Evolutionary conservation across 2,888 invertebrate genomes (phyloP).

Genomic region (Lasioglossum morio): DNA sequence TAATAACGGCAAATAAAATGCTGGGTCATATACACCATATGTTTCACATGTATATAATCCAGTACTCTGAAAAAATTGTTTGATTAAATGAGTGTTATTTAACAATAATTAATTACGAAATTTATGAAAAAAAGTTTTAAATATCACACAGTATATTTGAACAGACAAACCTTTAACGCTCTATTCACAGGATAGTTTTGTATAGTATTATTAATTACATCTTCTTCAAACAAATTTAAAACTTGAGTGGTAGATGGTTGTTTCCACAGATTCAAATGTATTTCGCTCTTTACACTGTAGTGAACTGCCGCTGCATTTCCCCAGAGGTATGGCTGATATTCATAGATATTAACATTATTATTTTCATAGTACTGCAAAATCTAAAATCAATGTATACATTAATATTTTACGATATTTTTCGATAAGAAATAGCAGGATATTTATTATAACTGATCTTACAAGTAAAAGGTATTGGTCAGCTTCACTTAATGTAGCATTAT

Average conservation of each 20-base stretch:
- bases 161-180: constrained; percentile 84
- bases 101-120: neutral
- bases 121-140: neutral
- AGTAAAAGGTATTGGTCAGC: constrained; percentile 89
- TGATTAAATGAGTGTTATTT: neutral
- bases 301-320: constrained; percentile 92
- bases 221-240: constrained; percentile 89
- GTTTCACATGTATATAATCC: constrained; percentile 63
- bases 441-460: constrained; percentile 73
- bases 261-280: constrained; percentile 88
- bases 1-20: constrained; percentile 92
- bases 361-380: constrained; percentile 90
- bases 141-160: neutral
- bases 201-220: constrained; percentile 89
- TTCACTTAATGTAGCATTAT: constrained; percentile 89
- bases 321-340: constrained; percentile 93
- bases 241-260: constrained; percentile 91
- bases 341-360: constrained; percentile 88
- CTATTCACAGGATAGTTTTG: constrained; percentile 89
- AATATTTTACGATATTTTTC: neutral
- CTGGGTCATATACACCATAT: constrained; percentile 90
- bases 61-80: constrained; percentile 64
- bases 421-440: neutral
- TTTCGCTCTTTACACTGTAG: constrained; percentile 89
- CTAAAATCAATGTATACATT: constrained; percentile 82